phyloP scores from a whole-genome alignment of 2,797 vertebrate species.

The Calcarius lapponicus region DNA sequence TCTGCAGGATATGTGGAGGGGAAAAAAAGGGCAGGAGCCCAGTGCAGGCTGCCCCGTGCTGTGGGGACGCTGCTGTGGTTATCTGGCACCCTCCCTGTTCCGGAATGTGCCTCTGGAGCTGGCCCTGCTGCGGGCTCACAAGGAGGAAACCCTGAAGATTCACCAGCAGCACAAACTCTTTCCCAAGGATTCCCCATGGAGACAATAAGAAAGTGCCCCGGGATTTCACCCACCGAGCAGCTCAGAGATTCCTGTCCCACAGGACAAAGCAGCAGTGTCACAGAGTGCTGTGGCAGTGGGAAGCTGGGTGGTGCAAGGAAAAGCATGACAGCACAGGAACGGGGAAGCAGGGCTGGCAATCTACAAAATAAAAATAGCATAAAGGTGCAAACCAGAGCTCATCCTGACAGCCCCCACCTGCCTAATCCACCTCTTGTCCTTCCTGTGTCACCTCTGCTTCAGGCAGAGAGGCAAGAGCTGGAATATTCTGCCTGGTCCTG shows the following conservation, averaged over 20 bases:
- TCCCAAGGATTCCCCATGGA: background rate
- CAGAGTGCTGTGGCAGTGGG: background rate
- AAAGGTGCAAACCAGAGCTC: background rate
- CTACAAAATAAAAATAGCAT: background rate
- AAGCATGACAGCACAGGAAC: background rate
- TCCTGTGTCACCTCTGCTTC: background rate
- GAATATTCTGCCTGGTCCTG: constrained; percentile 6
- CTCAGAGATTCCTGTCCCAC: background rate
- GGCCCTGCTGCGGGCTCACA: rapidly evolving
- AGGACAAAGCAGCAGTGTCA: background rate
- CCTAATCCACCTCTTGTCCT: background rate
- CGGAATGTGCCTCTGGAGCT: background rate
- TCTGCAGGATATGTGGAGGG: background rate
- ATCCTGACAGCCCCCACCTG: background rate
- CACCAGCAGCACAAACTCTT: background rate
- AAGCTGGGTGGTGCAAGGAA: background rate
- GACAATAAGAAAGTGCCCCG: background rate
- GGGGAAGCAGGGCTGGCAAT: background rate
- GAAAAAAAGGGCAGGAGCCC: background rate
- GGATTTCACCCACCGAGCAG: background rate
- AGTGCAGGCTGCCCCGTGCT: background rate
- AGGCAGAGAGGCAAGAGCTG: background rate
- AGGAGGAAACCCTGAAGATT: background rate
- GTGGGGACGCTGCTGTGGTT: background rate
- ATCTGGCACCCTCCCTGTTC: background rate